Conservation (phyloP, 2,113 vertebrate genomes). For the Mobula hypostoma region DNA sequence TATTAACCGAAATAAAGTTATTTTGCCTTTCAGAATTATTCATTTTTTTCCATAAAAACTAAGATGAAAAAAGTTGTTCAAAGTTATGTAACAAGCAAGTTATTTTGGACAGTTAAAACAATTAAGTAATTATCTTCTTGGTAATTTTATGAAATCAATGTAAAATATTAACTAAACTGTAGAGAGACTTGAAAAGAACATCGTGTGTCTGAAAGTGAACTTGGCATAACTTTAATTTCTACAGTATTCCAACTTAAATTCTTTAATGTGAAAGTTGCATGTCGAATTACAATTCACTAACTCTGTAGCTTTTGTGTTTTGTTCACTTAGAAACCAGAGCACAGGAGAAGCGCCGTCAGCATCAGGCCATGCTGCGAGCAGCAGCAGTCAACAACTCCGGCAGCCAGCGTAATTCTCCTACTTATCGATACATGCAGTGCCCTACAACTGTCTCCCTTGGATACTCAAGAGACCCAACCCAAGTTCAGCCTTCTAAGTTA, state of each 20-base stretch:
- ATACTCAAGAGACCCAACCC: conserved; percentile 51
- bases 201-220: conserved; percentile 16
- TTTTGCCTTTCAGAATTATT: not conserved
- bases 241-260: not conserved
- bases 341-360: conserved; percentile 71
- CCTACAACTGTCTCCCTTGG: conserved; percentile 40
- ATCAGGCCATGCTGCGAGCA: conserved; percentile 62
- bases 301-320: conserved; percentile 25
- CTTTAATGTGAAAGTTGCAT: not conserved
- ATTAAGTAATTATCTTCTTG: not conserved
- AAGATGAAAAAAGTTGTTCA: not conserved
- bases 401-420: conserved; percentile 52
- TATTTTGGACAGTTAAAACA: not conserved
- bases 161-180: not conserved
- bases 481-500: conserved; percentile 48
- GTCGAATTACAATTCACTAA: conserved; percentile 13
- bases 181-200: not conserved
- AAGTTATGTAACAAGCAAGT: not conserved
- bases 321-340: conserved; percentile 62
- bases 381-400: conserved; percentile 51
- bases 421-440: conserved; percentile 48
- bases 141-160: not conserved
- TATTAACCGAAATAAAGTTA: not conserved
- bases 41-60: not conserved
- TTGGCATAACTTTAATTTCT: not conserved